These are phyloP conservation scores for Steinernema feltiae DNA, from an alignment of 1,140 invertebrate species.

Conservation along the genomic window DNA sequence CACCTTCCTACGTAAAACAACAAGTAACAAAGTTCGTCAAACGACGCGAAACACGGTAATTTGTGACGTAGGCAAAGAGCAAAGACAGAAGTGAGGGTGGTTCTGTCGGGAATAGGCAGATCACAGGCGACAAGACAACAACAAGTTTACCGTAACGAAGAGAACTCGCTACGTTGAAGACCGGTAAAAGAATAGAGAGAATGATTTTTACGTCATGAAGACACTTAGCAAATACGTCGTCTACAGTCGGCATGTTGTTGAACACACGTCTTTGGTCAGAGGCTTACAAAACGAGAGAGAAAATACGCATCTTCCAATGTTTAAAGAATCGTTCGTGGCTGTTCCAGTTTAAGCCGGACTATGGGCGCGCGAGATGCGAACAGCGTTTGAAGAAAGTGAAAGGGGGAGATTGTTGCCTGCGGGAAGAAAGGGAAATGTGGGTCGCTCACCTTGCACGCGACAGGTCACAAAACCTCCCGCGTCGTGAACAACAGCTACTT, in stretches of 20 bases:
- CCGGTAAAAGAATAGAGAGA: background rate
- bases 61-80: background rate
- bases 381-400: slow-evolving; percentile 15
- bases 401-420: slow-evolving; percentile 10
- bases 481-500: slow-evolving; percentile 15
- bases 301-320: background rate
- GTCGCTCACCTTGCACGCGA: slow-evolving; percentile 14
- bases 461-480: slow-evolving; percentile 13
- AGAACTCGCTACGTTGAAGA: background rate
- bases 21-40: background rate
- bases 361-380: slow-evolving; percentile 11
- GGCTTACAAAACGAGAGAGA: background rate
- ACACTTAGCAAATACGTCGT: background rate
- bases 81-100: background rate
- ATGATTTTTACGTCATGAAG: background rate
- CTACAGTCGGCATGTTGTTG: background rate
- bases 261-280: background rate
- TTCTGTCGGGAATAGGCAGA: background rate
- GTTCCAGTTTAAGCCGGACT: slow-evolving; percentile 13
- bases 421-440: slow-evolving; percentile 13
- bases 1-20: background rate
- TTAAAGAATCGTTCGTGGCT: background rate
- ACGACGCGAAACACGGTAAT: background rate
- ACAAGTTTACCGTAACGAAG: background rate
- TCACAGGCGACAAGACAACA: background rate